Evolutionary conservation across 2,113 vertebrate genomes (phyloP).

Genomic region (Halichoeres trimaculatus): DNA sequence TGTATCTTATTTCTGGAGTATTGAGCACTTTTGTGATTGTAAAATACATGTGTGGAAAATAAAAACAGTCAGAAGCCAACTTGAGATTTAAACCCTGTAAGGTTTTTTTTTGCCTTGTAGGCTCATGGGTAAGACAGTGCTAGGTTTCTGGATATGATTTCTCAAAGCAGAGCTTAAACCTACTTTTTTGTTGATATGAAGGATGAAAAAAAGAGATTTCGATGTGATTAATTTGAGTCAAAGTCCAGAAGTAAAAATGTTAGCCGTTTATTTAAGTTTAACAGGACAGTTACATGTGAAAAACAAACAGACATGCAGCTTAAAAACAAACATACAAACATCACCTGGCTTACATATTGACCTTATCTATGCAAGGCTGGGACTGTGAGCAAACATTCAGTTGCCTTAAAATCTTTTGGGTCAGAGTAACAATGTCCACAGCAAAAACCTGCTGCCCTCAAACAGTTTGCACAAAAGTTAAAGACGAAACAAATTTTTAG

Average conservation of each 20-base stretch:
- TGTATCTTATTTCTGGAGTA: too few species aligned
- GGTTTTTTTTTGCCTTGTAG: too few species aligned
- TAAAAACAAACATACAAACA: slow-evolving; percentile 30
- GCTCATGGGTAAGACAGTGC: too few species aligned
- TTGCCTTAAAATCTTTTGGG: slow-evolving; percentile 52
- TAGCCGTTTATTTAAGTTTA: slow-evolving; percentile 56
- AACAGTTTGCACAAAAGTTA: slow-evolving; percentile 38
- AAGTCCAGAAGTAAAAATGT: slow-evolving; percentile 47
- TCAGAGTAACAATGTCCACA: slow-evolving; percentile 39
- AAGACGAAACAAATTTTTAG: slow-evolving; percentile 28
- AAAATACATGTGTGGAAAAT: too few species aligned
- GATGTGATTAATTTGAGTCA: neutral
- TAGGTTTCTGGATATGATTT: too few species aligned
- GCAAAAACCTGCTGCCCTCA: slow-evolving; percentile 18
- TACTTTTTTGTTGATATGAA: too few species aligned
- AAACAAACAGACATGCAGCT: slow-evolving; percentile 27
- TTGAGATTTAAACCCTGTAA: too few species aligned
- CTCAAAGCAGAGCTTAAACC: too few species aligned
- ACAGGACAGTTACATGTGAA: slow-evolving; percentile 13
- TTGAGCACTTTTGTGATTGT: too few species aligned
- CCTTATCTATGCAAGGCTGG: neutral
- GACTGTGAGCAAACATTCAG: slow-evolving; percentile 50
- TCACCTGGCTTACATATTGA: neutral
- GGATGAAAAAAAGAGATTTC: too few species aligned
- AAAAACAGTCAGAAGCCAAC: too few species aligned